A percentile compares a stretch with the other conserved stretches of the same genome.
Evolutionary conservation across 2,888 invertebrate genomes (phyloP).

Genomic region (Theretra japonica): DNA sequence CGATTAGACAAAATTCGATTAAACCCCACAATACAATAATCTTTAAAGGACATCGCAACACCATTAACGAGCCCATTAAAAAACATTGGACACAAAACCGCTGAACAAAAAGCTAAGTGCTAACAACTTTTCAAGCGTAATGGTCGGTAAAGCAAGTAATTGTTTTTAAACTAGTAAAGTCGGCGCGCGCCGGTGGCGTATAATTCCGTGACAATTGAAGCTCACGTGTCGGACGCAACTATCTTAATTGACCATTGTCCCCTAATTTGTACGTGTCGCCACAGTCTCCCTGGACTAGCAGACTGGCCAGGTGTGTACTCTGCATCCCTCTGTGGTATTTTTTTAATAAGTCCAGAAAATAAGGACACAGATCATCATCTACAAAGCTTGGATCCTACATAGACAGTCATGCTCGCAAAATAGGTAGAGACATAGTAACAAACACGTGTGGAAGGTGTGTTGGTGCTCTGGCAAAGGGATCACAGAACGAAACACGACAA

Average conservation of each 20-base stretch:
- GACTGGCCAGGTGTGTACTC: conserved; percentile 31
- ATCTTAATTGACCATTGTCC: conserved; percentile 62
- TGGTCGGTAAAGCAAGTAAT: conserved; percentile 15
- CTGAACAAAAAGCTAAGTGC: conserved; percentile 16
- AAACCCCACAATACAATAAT: too few relatives aligned
- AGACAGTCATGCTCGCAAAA: too few relatives aligned
- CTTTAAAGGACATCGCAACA: neutral
- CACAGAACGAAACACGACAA: too few relatives aligned
- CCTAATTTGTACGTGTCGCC: conserved; percentile 63
- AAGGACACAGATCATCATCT: too few relatives aligned
- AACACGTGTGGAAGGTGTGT: too few relatives aligned
- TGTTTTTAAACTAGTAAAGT: conserved; percentile 30
- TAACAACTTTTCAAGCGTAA: conserved; percentile 14
- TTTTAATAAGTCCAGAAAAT: too few relatives aligned
- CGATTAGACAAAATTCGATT: too few relatives aligned
- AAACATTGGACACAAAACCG: neutral
- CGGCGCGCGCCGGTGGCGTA: conserved; percentile 25
- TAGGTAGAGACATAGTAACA: too few relatives aligned
- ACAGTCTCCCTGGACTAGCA: conserved; percentile 46
- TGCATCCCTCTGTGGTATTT: neutral
- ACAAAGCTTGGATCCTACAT: too few relatives aligned
- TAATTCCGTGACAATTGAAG: conserved; percentile 45
- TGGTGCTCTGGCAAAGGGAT: too few relatives aligned
- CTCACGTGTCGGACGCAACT: conserved; percentile 44
- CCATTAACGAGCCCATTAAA: neutral